These are phyloP conservation scores for Peromyscus attwateri DNA, from an alignment of 2,797 vertebrate species.

Conservation along the genomic window DNA sequence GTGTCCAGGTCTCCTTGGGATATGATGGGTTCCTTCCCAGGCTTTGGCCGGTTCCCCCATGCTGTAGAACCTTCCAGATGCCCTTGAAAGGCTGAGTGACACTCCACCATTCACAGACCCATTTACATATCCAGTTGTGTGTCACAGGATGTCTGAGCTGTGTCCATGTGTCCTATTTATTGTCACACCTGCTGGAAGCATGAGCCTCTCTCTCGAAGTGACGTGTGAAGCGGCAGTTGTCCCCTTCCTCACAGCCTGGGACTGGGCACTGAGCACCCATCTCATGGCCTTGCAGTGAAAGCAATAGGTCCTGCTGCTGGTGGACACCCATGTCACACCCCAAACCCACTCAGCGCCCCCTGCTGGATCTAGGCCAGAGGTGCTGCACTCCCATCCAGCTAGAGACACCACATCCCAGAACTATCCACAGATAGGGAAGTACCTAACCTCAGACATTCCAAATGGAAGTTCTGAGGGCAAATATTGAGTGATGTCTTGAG, in stretches of 20 bases:
- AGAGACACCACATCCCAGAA: neutral
- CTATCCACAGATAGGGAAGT: neutral
- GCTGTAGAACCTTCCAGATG: accelerated
- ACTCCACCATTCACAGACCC: accelerated
- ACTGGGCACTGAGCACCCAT: too few relatives aligned
- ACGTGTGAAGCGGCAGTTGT: neutral
- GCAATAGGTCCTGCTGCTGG: neutral
- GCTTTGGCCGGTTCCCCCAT: accelerated
- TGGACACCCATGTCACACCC: accelerated
- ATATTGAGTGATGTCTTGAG: neutral
- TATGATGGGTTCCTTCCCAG: neutral
- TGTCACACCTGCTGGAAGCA: neutral
- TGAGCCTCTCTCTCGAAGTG: neutral
- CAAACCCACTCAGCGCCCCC: neutral
- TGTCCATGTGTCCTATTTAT: accelerated
- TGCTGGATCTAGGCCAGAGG: neutral
- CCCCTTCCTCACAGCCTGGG: neutral
- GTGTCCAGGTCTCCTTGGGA: neutral
- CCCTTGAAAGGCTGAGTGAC: neutral
- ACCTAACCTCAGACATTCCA: neutral
- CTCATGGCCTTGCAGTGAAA: accelerated
- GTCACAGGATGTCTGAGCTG: accelerated
- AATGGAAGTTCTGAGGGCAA: neutral
- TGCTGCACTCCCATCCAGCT: neutral
- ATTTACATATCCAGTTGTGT: neutral